Evolutionary conservation across 2,888 invertebrate species (phyloP), one percentile per base, ranked within the genome.

Genomic region (Eupithecia tripunctaria): DNA sequence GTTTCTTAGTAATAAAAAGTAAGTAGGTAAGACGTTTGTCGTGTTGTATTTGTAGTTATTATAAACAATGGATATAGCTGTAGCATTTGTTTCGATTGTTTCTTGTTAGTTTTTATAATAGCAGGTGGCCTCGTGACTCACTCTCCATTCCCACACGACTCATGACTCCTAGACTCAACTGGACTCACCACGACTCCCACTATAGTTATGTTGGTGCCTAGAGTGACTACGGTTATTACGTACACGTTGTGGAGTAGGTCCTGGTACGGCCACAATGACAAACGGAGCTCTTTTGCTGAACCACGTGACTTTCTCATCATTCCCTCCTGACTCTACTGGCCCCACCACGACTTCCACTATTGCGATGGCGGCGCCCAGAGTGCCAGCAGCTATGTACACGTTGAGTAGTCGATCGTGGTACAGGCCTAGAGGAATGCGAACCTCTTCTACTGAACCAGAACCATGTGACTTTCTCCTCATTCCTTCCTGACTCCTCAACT

Each of bases 191-290:
- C 96, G 77, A 97, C 94, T 67, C 96, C 95, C 68, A 97, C 97
- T 83, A 97, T 96, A 76, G 96, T 95, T 75, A 97, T 95, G 69
- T 97, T 97, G 62, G 96, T 96, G 56, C 96, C 96, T 76, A 97
- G 95, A 12, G 97, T 97, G 68, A 97, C 97, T 36, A 96, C 97
- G 15, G 97, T 97, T 82, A 97, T 96, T 97, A 97, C 82, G 91
- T 97, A 97, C 82, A 97, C 82, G 89, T 97, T 97, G 92, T 97
- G n/a, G n/a, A n/a, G n/a, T n/a, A n/a, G n/a, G n/a, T n/a, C n/a
- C n/a, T n/a, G n/a, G n/a, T n/a, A n/a, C n/a, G n/a, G n/a, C n/a
- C n/a, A n/a, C n/a, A n/a, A n/a, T n/a, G n/a, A n/a, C n/a, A n/a
- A n/a, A n/a, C n/a, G n/a, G n/a, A n/a, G n/a, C n/a, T n/a, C n/a